These are phyloP conservation scores for Ciconia maguari DNA, from an alignment of 2,113 vertebrate species.

Conservation along the genomic window DNA sequence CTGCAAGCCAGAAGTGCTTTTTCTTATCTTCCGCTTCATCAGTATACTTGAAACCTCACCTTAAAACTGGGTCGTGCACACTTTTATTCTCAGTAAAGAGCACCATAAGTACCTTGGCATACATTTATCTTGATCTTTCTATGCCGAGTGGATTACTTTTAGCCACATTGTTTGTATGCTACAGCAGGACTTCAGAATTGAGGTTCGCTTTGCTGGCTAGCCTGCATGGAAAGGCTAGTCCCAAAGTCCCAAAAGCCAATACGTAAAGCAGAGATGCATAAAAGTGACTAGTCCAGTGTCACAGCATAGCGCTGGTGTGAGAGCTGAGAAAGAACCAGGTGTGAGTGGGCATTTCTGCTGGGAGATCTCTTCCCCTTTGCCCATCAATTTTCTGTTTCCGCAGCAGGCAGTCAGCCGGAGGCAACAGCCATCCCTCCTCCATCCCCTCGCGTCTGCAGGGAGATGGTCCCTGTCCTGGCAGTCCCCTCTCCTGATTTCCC, in stretches of 20 bases:
- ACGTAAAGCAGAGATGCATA: background rate
- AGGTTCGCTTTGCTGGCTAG: background rate
- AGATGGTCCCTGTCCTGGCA: accelerated
- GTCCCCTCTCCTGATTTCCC: background rate
- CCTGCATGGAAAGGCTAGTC: background rate
- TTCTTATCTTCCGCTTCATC: background rate
- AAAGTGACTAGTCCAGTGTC: accelerated
- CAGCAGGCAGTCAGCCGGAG: accelerated
- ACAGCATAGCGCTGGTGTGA: accelerated
- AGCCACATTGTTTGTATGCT: accelerated
- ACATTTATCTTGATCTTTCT: background rate
- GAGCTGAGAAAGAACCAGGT: background rate
- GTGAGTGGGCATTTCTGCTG: background rate
- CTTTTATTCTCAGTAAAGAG: background rate
- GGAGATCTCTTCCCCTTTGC: background rate
- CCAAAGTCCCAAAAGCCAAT: background rate
- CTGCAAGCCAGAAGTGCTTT: background rate
- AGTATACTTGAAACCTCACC: background rate
- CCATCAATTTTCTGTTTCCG: accelerated
- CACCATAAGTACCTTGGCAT: background rate
- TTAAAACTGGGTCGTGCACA: background rate
- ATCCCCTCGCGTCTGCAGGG: accelerated
- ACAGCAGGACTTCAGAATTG: accelerated
- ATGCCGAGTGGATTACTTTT: background rate
- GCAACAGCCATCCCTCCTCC: background rate